Evolutionary conservation across 1,140 invertebrate species (phyloP), one percentile per base, ranked within the genome.

Genomic region (Anthonomus grandis): DNA sequence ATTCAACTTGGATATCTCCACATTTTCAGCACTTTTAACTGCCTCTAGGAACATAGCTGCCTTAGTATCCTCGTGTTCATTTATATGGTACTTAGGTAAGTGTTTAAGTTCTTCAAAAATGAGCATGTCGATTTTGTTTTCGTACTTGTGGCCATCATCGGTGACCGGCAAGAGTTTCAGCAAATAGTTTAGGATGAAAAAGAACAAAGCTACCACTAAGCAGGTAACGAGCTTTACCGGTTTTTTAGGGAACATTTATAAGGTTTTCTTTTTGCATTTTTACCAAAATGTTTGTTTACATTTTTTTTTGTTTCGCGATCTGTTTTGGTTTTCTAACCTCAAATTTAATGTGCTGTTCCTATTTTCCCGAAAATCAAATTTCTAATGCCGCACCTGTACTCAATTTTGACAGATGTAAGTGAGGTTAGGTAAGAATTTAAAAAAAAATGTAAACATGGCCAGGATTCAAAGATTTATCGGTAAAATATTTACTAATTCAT

Each of bases 231-330:
- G 19, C 6, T 41, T 47, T 36, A 64, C 31, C n/a, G 46, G 53
- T 37, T 52, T 52, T 62, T 59, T 64, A 17, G 47, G 62, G 25
- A 64, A 47, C 62, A 64, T 64, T 62, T 53, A 53, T 53, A 57
- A 46, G 46, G 49, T 12, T 10, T 46, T n/a, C n/a, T 46, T 25
- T 55, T 24, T n/a, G 34, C 24, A 47, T 17, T 22, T 48, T 47
- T 55, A 25, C n/a, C n/a, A n/a, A n/a, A n/a, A n/a, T n/a, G n/a
- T n/a, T n/a, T n/a, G n/a, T n/a, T n/a, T n/a, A n/a, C n/a, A n/a
- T n/a, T n/a, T n/a, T n/a, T n/a, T n/a, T n/a, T n/a, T n/a, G n/a
- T n/a, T n/a, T n/a, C n/a, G n/a, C n/a, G n/a, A n/a, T n/a, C n/a
- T n/a, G n/a, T n/a, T n/a, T n/a, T n/a, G n/a, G n/a, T n/a, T n/a